phyloP scores from a whole-genome alignment of 2,113 vertebrate species.

The Prietella phreatophila region DNA sequence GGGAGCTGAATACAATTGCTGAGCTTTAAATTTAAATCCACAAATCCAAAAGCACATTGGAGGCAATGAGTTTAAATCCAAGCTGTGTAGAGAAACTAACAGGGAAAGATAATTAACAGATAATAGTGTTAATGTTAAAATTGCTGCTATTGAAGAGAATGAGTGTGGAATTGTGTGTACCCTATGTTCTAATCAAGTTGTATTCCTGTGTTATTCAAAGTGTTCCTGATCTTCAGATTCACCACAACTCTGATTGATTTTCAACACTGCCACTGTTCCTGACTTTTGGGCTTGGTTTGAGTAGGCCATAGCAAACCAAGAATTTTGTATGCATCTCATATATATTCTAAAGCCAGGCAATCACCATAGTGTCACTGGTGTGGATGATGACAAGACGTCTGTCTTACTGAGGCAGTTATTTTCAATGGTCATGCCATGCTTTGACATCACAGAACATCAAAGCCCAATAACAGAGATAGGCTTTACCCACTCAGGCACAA shows the following conservation, averaged over 20 bases:
- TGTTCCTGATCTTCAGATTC: background rate
- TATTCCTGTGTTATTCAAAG: background rate
- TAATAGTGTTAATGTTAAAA: background rate
- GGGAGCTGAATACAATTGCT: background rate
- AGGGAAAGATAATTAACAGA: background rate
- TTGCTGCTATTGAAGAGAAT: background rate
- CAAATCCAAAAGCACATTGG: background rate
- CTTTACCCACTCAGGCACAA: background rate
- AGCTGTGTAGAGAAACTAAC: background rate
- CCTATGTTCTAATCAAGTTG: background rate
- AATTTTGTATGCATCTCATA: background rate
- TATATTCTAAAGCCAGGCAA: background rate
- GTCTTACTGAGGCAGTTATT: background rate
- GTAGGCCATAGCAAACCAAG: background rate
- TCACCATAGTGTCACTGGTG: background rate
- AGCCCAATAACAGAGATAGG: background rate
- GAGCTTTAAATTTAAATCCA: background rate
- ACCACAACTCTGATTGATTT: background rate
- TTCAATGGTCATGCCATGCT: background rate
- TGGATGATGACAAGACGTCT: background rate
- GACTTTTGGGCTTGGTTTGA: background rate
- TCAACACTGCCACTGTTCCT: background rate
- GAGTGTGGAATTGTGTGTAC: background rate
- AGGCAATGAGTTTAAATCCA: background rate
- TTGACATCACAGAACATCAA: background rate